phyloP scores from a whole-genome alignment of 1,140 invertebrate species.

The Diachasma alloeum region DNA sequence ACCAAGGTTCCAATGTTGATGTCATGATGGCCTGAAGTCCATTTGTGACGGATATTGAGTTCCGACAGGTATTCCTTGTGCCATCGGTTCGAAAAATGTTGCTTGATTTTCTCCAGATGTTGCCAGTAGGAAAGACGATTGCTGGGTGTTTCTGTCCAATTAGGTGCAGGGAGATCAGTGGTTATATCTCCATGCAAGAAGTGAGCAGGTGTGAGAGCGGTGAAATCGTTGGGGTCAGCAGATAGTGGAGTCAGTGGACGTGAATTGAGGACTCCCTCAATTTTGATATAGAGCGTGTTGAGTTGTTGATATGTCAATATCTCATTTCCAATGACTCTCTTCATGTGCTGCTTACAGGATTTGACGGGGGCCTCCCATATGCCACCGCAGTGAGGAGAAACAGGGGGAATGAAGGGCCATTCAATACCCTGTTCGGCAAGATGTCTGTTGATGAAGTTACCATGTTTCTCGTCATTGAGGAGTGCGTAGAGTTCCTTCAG shows the following conservation, averaged over 20 bases:
- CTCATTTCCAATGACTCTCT: slow-evolving; percentile 30
- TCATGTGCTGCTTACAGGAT: slow-evolving; percentile 34
- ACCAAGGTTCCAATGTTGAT: too few relatives aligned
- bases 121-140: slow-evolving; percentile 15
- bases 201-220: slow-evolving; percentile 31
- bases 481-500: slow-evolving; percentile 17
- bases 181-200: slow-evolving; percentile 38
- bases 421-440: slow-evolving; percentile 3
- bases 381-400: slow-evolving; percentile 30
- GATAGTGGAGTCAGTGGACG: slow-evolving; percentile 35
- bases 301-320: slow-evolving; percentile 36
- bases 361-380: slow-evolving; percentile 39
- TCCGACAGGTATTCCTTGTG: slow-evolving; percentile 37
- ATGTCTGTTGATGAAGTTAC: neutral
- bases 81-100: slow-evolving; percentile 46
- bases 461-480: neutral
- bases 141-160: neutral
- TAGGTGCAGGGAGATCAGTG: slow-evolving; percentile 27
- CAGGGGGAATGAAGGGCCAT: slow-evolving; percentile 33
- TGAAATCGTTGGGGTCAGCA: slow-evolving; percentile 31
- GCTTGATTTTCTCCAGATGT: slow-evolving; percentile 29
- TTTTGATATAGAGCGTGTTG: slow-evolving; percentile 21
- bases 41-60: slow-evolving; percentile 37
- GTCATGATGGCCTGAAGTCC: too few relatives aligned
- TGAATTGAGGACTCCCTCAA: slow-evolving; percentile 45